Base-by-base conservation (phyloP, 1,140 invertebrate genomes). In the Aricia agestis region DNA sequence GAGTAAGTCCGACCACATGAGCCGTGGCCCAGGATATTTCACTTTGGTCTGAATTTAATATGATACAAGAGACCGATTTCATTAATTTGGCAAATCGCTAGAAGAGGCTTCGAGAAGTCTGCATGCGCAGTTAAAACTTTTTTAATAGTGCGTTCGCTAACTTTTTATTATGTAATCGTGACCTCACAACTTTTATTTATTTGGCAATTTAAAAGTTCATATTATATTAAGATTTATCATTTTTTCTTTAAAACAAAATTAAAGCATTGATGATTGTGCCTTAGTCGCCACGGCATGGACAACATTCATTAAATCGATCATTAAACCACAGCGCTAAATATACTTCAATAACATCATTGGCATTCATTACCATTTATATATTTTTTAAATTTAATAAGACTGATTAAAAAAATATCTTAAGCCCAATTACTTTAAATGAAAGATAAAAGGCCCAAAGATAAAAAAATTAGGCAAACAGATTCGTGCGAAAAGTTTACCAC, bases 1-100 rank as follows among this genome's bases (percentile, higher is more conserved):
- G 36, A 70, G 70, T 70, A 72, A 73, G 59, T 69, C 57, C 42
- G 69, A 74, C 70, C 67, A 76, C 66, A 73, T 67, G 67, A 73
- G 71, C 61, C 17, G 11, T 31, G 19, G 59, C 11, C n/a, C 7
- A 10, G 9, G n/a, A 31, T 11, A 11, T 18, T 63, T 25, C 4
- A 18, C 59, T 63, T 25, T 63, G 59, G 59, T 63, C 17, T 63
- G 59, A 63, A 63, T 63, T 18, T 3, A 25, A 63, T 61, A 7
- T 17, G 6, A 19, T 63, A 63, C 3, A 0, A 19, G n/a, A 19
- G 10, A 52, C 17, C 59, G 1, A 63, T 10, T 18, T 61, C 6
- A 36, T 59, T 59, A 17, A 59, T 59, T 63, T 31, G 59, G 36
- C 9, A 63, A 11, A 52, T 9, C 13, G 45, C 59, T 25, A 11